These are phyloP conservation scores for Zalophus californianus DNA, from an alignment of 2,797 vertebrate species.

Conservation along the genomic window DNA sequence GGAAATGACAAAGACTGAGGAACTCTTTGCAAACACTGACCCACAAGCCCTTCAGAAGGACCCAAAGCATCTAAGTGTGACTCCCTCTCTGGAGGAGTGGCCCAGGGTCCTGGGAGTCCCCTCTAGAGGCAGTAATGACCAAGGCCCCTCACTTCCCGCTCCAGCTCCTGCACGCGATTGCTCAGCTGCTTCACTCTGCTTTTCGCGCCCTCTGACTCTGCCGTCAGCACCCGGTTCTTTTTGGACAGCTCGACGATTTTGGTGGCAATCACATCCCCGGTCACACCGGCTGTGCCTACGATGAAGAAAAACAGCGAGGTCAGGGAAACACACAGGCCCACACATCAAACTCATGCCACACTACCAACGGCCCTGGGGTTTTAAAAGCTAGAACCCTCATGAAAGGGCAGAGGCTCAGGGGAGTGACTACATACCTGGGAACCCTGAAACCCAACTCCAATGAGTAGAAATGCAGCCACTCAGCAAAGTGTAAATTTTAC, in stretches of 20 bases:
- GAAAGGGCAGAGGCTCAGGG: not conserved
- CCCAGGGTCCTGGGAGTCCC: not conserved
- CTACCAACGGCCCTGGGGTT: accelerated
- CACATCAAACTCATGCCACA: not conserved
- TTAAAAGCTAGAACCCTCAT: accelerated
- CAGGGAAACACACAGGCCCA: not conserved
- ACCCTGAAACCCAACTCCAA: not conserved
- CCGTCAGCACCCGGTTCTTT: constrained; percentile 92
- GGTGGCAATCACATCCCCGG: constrained; percentile 93
- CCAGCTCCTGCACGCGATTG: constrained; percentile 92
- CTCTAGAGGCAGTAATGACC: not conserved
- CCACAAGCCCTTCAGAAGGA: not conserved
- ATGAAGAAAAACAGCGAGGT: not conserved
- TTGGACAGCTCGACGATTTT: constrained; percentile 97
- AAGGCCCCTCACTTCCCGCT: constrained; percentile 91
- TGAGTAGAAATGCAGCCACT: not conserved
- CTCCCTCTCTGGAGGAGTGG: not conserved
- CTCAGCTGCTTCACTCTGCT: constrained; percentile 91
- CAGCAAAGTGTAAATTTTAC: not conserved
- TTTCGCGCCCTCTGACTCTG: constrained; percentile 91
- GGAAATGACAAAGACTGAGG: not conserved
- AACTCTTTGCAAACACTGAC: not conserved
- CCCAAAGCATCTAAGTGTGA: not conserved
- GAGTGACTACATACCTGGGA: too few relatives aligned
- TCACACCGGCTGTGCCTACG: constrained; percentile 90